Base-by-base conservation (phyloP, 2,797 vertebrate species). In the Anguilla pacifica region DNA sequence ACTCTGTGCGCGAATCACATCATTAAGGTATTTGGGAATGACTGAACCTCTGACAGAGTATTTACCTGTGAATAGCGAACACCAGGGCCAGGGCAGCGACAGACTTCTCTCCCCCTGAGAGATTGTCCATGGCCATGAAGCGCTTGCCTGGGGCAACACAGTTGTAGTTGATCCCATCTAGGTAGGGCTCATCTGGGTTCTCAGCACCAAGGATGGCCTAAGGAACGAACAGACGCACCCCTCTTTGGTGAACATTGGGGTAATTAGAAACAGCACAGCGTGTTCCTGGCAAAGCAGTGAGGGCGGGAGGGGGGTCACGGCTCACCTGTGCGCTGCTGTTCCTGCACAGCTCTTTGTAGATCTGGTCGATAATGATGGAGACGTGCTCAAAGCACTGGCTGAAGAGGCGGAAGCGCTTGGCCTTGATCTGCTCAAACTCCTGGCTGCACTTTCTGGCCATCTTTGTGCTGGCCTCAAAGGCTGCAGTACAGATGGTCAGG, bases 41-140 rank as follows among this genome's bases (percentile, higher is more conserved):
- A 28, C 17, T 39, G 31, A 77, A 77, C 72, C 72, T 15, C 70
- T 31, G 74, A 43, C 35, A 79, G 74, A 79, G 74, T 25, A 53
- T 72, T 46, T 87, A 99, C 98, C 98, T 99, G 95, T 99, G 97
- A 87, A 99, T 94, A 13, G 98, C 98, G 39, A 99, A 98, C 82
- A 99, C 86, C 49, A 99, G 96, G 2, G 98, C 98, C 89, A 99
- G 92, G 1, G 98, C 97, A 0, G 99, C 99, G 67, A 99, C 96
- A 6, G 97, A 96, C 89, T 97, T 99, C 85, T 99, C 99, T 89
- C 99, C 99, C 79, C 98, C 99, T 0, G 99, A 99, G 89, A 99
- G 92, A 86, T 98, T 96, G 92, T 99, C 98, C 98, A 99, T 99
- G 0, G 98, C 96, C 98, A 99, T 98, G 89, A 98, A 99, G 83